A percentile compares a stretch with the other conserved stretches of the same genome.
These are phyloP conservation scores for Lathamus discolor DNA, from an alignment of 2,113 vertebrate genomes.

Conservation along the genomic window DNA sequence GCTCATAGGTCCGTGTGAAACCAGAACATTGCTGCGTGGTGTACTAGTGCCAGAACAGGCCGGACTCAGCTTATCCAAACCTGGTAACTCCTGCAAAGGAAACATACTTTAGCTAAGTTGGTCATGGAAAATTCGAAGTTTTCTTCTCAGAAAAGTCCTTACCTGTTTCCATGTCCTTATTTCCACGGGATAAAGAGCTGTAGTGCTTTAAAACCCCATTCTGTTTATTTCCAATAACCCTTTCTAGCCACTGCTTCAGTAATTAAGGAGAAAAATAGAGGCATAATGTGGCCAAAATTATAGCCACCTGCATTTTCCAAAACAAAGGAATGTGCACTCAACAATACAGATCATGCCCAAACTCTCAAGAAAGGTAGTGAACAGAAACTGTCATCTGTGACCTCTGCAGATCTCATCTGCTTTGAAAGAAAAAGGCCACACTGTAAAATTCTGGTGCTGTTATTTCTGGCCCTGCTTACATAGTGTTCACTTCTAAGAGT, in stretches of 20 bases:
- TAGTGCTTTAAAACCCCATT: neutral
- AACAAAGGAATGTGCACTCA: neutral
- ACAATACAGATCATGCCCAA: neutral
- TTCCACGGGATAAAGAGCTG: neutral
- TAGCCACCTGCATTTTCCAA: neutral
- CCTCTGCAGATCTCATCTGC: neutral
- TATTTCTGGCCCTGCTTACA: neutral
- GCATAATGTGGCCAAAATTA: neutral
- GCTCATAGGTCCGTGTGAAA: slow-evolving; percentile 88
- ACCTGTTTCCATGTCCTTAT: neutral
- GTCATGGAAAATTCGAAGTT: neutral
- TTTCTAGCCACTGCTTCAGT: neutral
- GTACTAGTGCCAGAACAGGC: slow-evolving; percentile 85
- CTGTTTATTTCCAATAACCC: neutral
- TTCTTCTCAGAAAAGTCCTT: neutral
- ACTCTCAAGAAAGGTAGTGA: neutral
- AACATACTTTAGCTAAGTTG: neutral
- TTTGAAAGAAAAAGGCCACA: neutral
- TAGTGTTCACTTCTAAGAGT: neutral
- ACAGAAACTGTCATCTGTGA: neutral
- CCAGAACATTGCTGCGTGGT: slow-evolving; percentile 83
- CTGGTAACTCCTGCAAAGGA: slow-evolving; percentile 85
- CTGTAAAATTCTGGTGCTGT: neutral
- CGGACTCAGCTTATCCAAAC: slow-evolving; percentile 87
- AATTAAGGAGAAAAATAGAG: neutral